Conservation (phyloP, 2,888 invertebrate genomes). For the Therioaphis trifolii region DNA sequence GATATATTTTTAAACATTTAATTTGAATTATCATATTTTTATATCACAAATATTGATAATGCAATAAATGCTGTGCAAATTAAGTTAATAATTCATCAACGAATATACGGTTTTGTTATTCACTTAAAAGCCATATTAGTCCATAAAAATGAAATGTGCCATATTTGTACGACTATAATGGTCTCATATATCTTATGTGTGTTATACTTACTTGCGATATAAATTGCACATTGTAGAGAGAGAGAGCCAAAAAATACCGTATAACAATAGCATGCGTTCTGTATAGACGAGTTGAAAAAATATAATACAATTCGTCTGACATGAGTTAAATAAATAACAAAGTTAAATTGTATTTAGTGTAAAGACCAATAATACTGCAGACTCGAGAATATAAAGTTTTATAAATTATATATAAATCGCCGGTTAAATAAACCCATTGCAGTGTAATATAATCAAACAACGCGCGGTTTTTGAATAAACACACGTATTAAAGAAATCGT, state of each 20-base stretch:
- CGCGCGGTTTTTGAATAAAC: constrained; percentile 13
- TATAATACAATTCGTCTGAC: constrained; percentile 41
- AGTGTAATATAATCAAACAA: neutral
- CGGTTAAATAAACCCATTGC: constrained; percentile 2
- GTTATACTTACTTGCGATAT: constrained; percentile 22
- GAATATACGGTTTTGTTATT: constrained; percentile 12
- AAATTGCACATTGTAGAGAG: constrained; percentile 4
- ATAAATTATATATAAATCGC: neutral
- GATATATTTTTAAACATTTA: constrained; percentile 4
- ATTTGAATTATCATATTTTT: neutral
- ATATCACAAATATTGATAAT: neutral
- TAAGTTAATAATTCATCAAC: neutral
- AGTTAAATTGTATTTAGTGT: constrained; percentile 32
- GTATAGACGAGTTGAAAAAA: constrained; percentile 19
- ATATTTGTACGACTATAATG: constrained; percentile 24
- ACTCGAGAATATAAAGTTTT: neutral
- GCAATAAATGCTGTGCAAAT: neutral
- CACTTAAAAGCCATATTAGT: constrained; percentile 15
- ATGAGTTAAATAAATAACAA: constrained; percentile 30
- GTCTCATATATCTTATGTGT: constrained; percentile 22
- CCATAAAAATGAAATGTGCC: constrained; percentile 22
- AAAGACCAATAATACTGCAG: constrained; percentile 18
- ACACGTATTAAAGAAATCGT: neutral
- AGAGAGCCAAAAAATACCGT: constrained; percentile 19
- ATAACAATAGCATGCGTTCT: constrained; percentile 22